Conservation (phyloP, 2,888 invertebrate genomes). For the Clunio marinus region DNA sequence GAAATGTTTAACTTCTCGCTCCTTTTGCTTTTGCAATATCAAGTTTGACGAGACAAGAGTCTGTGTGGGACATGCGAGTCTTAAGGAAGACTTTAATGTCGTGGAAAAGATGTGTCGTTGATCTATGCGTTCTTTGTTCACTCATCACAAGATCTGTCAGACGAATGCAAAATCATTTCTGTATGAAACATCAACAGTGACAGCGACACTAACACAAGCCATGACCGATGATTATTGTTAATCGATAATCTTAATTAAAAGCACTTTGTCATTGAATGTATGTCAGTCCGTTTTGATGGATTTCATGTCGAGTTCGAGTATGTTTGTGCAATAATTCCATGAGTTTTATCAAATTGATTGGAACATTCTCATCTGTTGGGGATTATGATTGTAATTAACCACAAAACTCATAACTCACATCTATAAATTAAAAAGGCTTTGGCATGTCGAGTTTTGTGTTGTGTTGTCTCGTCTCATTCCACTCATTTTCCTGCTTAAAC, state of each 20-base stretch:
- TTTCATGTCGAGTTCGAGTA: neutral
- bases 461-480: too few relatives aligned
- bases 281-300: slow-evolving; percentile 29
- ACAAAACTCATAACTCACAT: neutral
- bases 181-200: neutral
- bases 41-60: neutral
- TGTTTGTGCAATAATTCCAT: neutral
- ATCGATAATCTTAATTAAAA: slow-evolving; percentile 34
- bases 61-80: neutral
- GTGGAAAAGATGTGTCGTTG: too few relatives aligned
- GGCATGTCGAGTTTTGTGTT: too few relatives aligned
- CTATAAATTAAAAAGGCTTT: slow-evolving; percentile 10
- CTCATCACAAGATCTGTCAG: too few relatives aligned
- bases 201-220: too few relatives aligned
- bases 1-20: slow-evolving; percentile 22
- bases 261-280: slow-evolving; percentile 34
- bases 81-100: too few relatives aligned
- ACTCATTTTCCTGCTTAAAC: neutral
- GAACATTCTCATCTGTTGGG: neutral
- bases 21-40: neutral
- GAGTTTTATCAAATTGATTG: slow-evolving; percentile 8
- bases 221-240: too few relatives aligned
- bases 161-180: neutral
- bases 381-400: slow-evolving; percentile 21
- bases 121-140: too few relatives aligned